A percentile compares a stretch with the other conserved stretches of the same genome.
These are phyloP conservation scores for Andrena haemorrhoa DNA, from an alignment of 2,888 invertebrate species.

Conservation along the genomic window DNA sequence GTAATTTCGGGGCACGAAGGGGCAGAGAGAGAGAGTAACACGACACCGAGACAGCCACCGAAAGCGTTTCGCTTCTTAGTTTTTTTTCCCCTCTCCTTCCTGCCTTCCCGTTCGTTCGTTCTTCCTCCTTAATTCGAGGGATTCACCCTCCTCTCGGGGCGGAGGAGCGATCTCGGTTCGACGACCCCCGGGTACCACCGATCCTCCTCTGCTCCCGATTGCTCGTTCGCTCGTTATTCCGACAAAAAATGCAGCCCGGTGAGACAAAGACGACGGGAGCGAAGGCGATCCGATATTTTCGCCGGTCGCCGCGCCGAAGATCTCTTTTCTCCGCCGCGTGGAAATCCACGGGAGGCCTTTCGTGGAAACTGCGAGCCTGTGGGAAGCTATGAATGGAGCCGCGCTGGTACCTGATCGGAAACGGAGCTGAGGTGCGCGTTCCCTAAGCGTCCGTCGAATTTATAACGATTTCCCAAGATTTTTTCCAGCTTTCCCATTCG, in stretches of 20 bases:
- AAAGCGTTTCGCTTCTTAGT: conserved; percentile 42
- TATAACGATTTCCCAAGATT: conserved; percentile 13
- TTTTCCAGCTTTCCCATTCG: background rate
- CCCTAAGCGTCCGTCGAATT: conserved; percentile 18
- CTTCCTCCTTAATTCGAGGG: conserved; percentile 56
- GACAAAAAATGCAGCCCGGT: conserved; percentile 28
- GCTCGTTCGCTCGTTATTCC: conserved; percentile 62
- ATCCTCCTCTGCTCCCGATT: conserved; percentile 25
- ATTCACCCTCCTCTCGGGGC: conserved; percentile 32
- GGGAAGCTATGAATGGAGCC: conserved; percentile 76
- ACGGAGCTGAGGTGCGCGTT: conserved; percentile 33
- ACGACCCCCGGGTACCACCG: conserved; percentile 42
- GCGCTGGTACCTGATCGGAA: conserved; percentile 46
- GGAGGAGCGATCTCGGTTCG: conserved; percentile 41
- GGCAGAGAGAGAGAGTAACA: conserved; percentile 35
- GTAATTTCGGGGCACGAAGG: conserved; percentile 59
- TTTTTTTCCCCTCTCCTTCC: conserved; percentile 24
- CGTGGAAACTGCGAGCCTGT: conserved; percentile 76
- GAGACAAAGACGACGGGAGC: conserved; percentile 62
- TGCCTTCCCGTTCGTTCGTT: conserved; percentile 33
- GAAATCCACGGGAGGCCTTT: conserved; percentile 61
- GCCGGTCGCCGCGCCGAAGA: conserved; percentile 39
- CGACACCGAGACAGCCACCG: conserved; percentile 52
- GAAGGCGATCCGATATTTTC: conserved; percentile 74
- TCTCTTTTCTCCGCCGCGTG: conserved; percentile 41